Evolutionary conservation across 2,113 vertebrate species (phyloP).

Genomic region (Trematocara variabile): DNA sequence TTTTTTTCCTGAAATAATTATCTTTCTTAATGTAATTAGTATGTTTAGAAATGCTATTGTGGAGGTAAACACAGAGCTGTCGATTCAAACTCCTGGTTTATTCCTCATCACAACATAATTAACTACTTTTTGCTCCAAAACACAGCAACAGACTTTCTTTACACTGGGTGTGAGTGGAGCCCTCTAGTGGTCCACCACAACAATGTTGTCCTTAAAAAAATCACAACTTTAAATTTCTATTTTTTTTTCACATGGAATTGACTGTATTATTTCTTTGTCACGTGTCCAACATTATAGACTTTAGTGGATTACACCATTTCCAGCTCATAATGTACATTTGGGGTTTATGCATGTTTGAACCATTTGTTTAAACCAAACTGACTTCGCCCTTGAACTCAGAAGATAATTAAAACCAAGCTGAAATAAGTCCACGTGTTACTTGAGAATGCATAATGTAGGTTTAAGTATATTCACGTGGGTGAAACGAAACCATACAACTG

Average conservation of each 20-base stretch:
- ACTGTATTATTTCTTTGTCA: background rate
- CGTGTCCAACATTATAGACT: background rate
- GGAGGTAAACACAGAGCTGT: background rate
- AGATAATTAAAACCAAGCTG: background rate
- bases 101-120: background rate
- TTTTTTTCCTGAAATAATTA: background rate
- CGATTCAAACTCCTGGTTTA: background rate
- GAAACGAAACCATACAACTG: background rate
- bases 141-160: background rate
- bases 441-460: rapidly evolving
- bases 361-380: background rate
- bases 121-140: background rate
- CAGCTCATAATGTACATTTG: background rate
- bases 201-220: background rate
- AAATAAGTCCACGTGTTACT: background rate
- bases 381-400: rapidly evolving
- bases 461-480: background rate
- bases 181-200: background rate
- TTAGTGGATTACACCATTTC: background rate
- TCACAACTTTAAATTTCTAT: background rate
- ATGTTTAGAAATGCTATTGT: background rate
- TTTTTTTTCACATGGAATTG: background rate
- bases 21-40: background rate
- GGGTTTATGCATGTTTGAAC: background rate
- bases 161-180: background rate